phyloP scores from a whole-genome alignment of 2,888 invertebrate genomes.

The Thereva nobilitata region DNA sequence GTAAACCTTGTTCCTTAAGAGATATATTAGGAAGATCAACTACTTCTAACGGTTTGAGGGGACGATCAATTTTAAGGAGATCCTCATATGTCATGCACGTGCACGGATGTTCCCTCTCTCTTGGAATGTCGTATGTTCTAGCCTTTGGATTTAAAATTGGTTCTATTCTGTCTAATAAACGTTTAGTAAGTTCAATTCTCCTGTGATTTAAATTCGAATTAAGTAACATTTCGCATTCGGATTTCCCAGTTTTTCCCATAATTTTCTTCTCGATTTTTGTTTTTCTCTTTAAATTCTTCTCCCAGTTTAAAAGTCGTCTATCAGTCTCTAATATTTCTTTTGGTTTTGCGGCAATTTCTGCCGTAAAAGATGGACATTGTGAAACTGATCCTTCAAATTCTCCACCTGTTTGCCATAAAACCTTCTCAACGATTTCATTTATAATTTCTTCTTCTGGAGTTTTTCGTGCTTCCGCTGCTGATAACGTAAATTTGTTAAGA shows the following conservation, averaged over 20 bases:
- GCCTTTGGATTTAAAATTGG: neutral
- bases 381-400: constrained; percentile 14
- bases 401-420: constrained; percentile 21
- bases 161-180: constrained; percentile 33
- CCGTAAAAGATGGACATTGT: constrained; percentile 10
- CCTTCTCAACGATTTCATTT: constrained; percentile 20
- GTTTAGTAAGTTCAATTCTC: constrained; percentile 23
- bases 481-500: no score
- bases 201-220: constrained; percentile 28
- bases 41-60: constrained; percentile 19
- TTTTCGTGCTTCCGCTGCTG: no score
- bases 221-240: constrained; percentile 12
- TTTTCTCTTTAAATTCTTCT: neutral
- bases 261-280: constrained; percentile 17
- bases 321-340: neutral
- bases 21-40: constrained; percentile 20
- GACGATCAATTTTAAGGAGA: constrained; percentile 24
- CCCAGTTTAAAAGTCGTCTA: constrained; percentile 3
- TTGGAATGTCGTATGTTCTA: no score
- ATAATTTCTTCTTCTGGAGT: constrained; percentile 19
- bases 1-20: constrained; percentile 25
- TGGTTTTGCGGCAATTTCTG: neutral
- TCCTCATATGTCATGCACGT: constrained; percentile 15
- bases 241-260: constrained; percentile 29
- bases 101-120: neutral